Conservation (phyloP, 2,797 vertebrate genomes). For the Tragelaphus oryx region DNA sequence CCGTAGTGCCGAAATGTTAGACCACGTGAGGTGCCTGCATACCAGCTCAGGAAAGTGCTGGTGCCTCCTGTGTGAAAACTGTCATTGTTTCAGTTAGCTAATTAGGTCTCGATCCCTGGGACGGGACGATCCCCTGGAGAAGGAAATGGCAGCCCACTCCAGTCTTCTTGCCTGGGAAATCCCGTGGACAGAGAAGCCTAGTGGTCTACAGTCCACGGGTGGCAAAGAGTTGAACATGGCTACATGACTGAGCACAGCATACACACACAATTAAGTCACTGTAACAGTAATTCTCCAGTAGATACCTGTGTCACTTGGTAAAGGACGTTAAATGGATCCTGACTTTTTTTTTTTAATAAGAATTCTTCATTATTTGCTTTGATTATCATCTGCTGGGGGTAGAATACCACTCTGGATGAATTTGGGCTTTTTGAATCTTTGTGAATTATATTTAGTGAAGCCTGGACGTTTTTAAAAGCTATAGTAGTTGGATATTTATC, state of each 20-base stretch:
- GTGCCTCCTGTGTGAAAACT: background rate
- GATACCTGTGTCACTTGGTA: background rate
- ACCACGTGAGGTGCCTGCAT: accelerated
- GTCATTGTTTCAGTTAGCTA: background rate
- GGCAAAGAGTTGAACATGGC: background rate
- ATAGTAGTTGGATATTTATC: background rate
- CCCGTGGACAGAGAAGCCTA: background rate
- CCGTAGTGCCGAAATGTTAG: background rate
- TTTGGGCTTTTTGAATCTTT: background rate
- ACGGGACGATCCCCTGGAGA: background rate
- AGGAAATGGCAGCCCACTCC: background rate
- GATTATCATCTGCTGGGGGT: background rate
- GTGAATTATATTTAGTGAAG: background rate
- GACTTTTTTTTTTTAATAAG: background rate
- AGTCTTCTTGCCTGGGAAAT: background rate
- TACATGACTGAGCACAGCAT: background rate
- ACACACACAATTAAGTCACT: background rate
- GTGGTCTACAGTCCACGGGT: background rate
- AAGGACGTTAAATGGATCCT: background rate
- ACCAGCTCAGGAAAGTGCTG: background rate
- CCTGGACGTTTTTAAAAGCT: background rate
- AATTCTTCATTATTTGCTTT: background rate
- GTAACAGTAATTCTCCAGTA: background rate
- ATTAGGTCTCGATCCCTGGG: background rate
- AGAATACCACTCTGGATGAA: background rate